Conservation (phyloP, 2,113 vertebrate genomes). For the Orientallactaga bullata region DNA sequence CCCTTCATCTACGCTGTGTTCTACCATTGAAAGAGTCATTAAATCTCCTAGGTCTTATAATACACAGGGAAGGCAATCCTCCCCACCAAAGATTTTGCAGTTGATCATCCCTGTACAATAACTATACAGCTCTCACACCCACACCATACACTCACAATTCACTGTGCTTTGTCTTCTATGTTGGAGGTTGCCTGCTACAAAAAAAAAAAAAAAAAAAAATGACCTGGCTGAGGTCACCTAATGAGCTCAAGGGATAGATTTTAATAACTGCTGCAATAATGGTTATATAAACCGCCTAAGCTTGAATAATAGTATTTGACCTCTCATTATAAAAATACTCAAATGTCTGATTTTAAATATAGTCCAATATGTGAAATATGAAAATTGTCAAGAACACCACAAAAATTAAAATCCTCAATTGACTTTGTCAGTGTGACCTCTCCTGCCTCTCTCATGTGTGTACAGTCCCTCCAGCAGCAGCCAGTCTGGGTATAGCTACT, state of each 20-base stretch:
- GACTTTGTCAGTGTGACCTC: not conserved
- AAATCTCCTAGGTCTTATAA: not conserved
- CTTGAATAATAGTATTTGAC: slow-evolving; percentile 7
- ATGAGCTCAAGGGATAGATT: slow-evolving; percentile 39
- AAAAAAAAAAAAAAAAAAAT: not conserved
- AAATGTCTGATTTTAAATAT: not conserved
- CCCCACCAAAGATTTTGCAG: slow-evolving; percentile 18
- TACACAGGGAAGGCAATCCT: slow-evolving; percentile 36
- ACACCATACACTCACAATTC: not conserved
- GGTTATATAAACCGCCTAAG: not conserved
- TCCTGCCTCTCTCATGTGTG: not conserved
- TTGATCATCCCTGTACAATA: not conserved
- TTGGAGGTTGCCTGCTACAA: not conserved
- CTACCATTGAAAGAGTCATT: slow-evolving; percentile 5
- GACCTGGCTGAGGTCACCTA: not conserved
- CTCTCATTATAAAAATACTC: slow-evolving; percentile 21
- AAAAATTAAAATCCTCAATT: not conserved
- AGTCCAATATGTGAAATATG: not conserved
- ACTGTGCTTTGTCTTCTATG: not conserved
- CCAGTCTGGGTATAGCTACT: not conserved
- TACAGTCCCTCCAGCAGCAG: not conserved
- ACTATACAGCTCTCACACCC: not conserved
- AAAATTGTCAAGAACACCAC: not conserved
- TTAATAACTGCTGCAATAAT: slow-evolving; percentile 7
- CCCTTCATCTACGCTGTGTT: slow-evolving; percentile 23